Evolutionary conservation across 2,888 invertebrate genomes (phyloP).

Genomic region (Amphimallon solstitiale): DNA sequence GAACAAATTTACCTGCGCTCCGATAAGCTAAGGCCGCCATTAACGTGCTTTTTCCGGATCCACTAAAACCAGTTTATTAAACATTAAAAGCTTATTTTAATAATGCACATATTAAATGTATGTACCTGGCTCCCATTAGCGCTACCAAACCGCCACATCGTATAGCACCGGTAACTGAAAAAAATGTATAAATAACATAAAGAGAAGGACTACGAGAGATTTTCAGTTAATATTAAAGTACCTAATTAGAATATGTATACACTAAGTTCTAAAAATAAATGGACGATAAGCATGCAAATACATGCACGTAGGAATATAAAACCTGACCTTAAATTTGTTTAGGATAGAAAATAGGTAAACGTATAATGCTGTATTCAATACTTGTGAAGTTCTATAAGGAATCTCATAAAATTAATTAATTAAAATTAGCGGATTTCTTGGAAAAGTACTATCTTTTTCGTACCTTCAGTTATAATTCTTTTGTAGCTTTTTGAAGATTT

Average conservation of each 20-base stretch:
- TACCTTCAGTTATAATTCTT: conserved; percentile 81
- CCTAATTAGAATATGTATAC: no score
- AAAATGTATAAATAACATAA: no score
- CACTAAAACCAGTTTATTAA: conserved; percentile 66
- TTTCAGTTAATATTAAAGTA: background rate
- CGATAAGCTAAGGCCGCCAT: conserved; percentile 86
- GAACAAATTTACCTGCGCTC: conserved; percentile 73
- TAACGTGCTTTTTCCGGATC: conserved; percentile 90
- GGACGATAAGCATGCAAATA: no score
- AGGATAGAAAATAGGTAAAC: no score
- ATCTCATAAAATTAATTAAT: no score
- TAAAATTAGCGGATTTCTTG: no score
- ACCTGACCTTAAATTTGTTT: no score
- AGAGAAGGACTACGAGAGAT: background rate
- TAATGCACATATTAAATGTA: conserved; percentile 14
- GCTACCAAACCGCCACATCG: conserved; percentile 85
- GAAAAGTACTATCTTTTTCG: no score
- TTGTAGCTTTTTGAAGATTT: conserved; percentile 67
- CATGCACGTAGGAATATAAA: no score
- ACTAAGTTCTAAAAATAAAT: no score
- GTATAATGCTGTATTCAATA: no score
- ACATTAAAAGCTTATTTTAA: conserved; percentile 13
- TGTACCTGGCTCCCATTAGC: conserved; percentile 83
- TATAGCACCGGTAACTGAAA: conserved; percentile 80
- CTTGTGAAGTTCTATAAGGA: no score